Evolutionary conservation across 2,113 vertebrate species (phyloP).

Genomic region (human (Homo sapiens)): GRCh38 chr9:16941501-16942000

Average conservation of each 20-base stretch:
- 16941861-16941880: neutral
- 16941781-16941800: neutral
- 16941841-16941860: neutral
- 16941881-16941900: neutral
- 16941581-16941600: neutral
- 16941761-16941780: neutral
- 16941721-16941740: neutral
- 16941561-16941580: neutral
- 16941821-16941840: neutral
- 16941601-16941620: neutral
- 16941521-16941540: neutral
- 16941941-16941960: neutral
- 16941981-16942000: neutral
- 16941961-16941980: neutral
- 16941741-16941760: neutral
- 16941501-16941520: neutral
- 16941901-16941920: neutral
- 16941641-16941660: neutral
- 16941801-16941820: neutral
- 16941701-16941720: neutral
- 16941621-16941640: neutral
- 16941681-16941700: neutral
- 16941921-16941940: neutral
- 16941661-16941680: neutral
- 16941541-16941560: neutral